Conservation (phyloP, 2,113 vertebrate genomes). For the Heteronetta atricapilla region DNA sequence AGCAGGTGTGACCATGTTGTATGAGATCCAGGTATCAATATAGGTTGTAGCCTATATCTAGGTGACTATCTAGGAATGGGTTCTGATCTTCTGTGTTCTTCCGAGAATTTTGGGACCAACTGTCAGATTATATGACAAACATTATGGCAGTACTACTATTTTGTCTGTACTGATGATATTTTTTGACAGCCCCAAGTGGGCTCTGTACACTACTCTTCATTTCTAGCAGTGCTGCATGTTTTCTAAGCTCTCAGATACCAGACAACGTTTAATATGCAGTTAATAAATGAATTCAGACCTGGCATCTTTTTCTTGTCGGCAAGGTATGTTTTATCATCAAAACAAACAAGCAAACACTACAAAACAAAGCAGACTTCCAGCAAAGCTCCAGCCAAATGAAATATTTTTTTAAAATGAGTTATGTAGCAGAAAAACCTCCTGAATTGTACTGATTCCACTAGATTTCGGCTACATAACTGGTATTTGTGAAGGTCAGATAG, state of each 20-base stretch:
- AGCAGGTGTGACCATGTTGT: background rate
- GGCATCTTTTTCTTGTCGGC: background rate
- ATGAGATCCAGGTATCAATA: background rate
- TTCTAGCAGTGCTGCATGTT: background rate
- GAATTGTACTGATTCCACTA: background rate
- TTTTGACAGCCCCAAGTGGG: background rate
- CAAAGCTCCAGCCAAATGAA: background rate
- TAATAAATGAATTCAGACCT: background rate
- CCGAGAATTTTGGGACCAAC: background rate
- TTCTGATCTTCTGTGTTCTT: background rate
- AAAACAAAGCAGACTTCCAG: background rate
- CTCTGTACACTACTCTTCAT: background rate
- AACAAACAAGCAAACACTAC: background rate
- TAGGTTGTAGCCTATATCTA: background rate
- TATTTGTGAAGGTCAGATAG: slow-evolving; percentile 16
- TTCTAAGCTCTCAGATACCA: background rate
- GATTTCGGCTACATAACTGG: background rate
- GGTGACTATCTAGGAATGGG: background rate
- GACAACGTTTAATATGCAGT: background rate
- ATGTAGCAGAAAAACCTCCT: background rate
- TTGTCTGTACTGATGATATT: background rate
- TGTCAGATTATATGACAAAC: background rate
- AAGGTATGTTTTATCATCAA: background rate
- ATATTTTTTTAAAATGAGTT: background rate
- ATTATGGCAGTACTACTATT: background rate